phyloP scores from a whole-genome alignment of 2,113 vertebrate genomes.

The Pelecanus crispus region DNA sequence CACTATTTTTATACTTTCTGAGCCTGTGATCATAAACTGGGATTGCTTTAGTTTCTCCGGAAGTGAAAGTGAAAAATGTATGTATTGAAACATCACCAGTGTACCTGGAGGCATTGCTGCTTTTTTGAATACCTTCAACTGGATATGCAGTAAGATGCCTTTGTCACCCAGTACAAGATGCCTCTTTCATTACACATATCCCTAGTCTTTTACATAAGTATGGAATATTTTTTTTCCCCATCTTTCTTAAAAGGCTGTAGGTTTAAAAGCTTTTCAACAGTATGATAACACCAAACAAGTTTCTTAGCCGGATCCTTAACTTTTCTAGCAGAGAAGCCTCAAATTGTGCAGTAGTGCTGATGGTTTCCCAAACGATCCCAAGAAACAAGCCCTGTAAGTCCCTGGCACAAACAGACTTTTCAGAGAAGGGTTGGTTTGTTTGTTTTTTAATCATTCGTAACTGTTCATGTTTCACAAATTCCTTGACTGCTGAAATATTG shows the following conservation, averaged over 20 bases:
- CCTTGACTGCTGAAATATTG: background rate
- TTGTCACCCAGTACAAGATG: background rate
- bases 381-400: background rate
- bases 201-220: background rate
- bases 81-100: background rate
- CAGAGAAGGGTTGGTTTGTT: background rate
- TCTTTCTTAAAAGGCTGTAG: background rate
- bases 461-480: background rate
- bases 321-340: background rate
- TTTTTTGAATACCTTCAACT: background rate
- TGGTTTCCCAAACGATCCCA: background rate
- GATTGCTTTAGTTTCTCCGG: background rate
- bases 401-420: background rate
- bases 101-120: background rate
- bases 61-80: background rate
- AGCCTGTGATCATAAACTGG: background rate
- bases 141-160: background rate
- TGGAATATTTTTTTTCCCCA: background rate
- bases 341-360: background rate
- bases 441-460: background rate
- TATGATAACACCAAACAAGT: background rate
- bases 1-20: background rate
- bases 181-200: background rate
- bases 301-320: background rate
- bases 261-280: background rate